These are phyloP conservation scores for Hiodon tergisus DNA, from an alignment of 2,113 vertebrate genomes.

Conservation along the genomic window DNA sequence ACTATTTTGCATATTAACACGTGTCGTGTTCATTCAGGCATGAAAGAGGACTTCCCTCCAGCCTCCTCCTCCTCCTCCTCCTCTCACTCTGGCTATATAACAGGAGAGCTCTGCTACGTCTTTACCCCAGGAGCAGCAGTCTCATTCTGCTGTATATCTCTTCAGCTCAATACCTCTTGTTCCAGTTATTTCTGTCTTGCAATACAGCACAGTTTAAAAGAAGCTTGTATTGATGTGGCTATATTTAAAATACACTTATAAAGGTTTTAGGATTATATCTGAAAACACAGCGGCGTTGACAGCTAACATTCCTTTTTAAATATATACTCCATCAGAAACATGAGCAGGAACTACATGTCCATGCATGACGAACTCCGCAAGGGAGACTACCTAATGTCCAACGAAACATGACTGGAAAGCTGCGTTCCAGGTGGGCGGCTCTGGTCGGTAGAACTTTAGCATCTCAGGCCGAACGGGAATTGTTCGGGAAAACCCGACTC, in stretches of 20 bases:
- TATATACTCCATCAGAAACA: slow-evolving; percentile 9
- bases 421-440: slow-evolving; percentile 18
- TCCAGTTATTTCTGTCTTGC: not conserved
- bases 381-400: slow-evolving; percentile 29
- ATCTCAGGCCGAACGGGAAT: not conserved
- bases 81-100: slow-evolving; percentile 6
- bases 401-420: slow-evolving; percentile 30
- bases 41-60: slow-evolving; percentile 3
- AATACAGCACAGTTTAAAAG: not conserved
- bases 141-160: not conserved
- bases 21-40: slow-evolving; percentile 2
- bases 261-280: not conserved
- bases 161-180: not conserved
- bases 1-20: not conserved
- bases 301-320: not conserved
- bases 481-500: too few relatives aligned
- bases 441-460: too few relatives aligned
- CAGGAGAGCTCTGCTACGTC: not conserved
- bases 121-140: not conserved
- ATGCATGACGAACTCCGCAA: slow-evolving; percentile 21
- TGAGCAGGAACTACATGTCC: slow-evolving; percentile 28
- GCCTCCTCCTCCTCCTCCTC: not conserved
- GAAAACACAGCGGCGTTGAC: not conserved
- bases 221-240: not conserved
- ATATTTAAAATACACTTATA: not conserved